Evolutionary conservation across 2,797 vertebrate genomes (phyloP).

Genomic region (Orientallactaga sibirica): DNA sequence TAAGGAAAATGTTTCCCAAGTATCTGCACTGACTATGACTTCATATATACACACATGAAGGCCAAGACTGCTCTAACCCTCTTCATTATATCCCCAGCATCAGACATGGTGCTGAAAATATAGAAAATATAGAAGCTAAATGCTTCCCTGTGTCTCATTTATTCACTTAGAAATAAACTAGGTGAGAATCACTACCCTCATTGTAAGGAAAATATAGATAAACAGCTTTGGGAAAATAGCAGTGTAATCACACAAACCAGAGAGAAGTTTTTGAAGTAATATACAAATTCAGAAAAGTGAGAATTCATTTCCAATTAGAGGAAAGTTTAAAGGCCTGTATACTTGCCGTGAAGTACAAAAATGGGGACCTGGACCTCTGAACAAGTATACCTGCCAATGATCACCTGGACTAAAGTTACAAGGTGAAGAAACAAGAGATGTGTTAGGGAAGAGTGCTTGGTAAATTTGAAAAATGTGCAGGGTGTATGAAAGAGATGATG

Average conservation of each 20-base stretch:
- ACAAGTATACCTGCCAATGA: not conserved
- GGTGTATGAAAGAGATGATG: not conserved
- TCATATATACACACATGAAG: not conserved
- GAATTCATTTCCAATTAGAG: not conserved
- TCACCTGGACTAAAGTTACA: not conserved
- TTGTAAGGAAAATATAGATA: not conserved
- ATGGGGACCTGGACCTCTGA: not conserved
- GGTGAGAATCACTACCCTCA: not conserved
- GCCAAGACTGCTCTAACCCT: not conserved
- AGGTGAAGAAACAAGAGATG: not conserved
- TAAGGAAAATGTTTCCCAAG: not conserved
- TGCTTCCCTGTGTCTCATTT: not conserved
- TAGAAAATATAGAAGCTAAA: not conserved
- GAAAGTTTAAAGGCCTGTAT: slow-evolving; percentile 5
- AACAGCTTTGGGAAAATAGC: not conserved
- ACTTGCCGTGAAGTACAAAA: not conserved
- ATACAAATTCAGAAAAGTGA: not conserved
- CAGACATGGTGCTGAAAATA: not conserved
- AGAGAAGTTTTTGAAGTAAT: not conserved
- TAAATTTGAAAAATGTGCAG: not conserved
- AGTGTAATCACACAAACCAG: not conserved
- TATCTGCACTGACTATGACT: not conserved
- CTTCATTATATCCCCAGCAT: not conserved
- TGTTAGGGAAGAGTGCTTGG: not conserved
- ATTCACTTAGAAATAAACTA: not conserved